These are phyloP conservation scores for Drosophila barbarae DNA, from an alignment of 2,888 invertebrate genomes.

Conservation along the genomic window DNA sequence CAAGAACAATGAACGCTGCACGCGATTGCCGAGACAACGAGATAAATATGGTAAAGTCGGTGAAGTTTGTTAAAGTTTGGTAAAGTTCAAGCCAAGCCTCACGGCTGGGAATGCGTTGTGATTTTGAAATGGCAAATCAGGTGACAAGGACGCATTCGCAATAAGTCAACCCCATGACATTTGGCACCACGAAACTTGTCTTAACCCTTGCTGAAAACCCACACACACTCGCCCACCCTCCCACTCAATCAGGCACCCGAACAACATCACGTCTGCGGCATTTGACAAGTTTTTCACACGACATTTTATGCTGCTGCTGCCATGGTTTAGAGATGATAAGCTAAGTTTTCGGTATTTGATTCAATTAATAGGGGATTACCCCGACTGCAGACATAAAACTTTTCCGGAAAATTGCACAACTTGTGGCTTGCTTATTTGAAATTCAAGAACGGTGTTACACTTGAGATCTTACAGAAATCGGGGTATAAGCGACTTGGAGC, in stretches of 20 bases:
- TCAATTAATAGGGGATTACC: slow-evolving; percentile 38
- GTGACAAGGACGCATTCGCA: slow-evolving; percentile 6
- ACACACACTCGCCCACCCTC: not conserved
- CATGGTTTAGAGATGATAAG: slow-evolving; percentile 29
- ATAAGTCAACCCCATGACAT: slow-evolving; percentile 20
- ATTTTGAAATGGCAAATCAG: slow-evolving; percentile 20
- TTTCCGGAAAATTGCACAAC: slow-evolving; percentile 21
- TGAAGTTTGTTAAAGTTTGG: not conserved
- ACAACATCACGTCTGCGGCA: slow-evolving; percentile 13
- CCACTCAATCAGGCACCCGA: not conserved
- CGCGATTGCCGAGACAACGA: slow-evolving; percentile 8
- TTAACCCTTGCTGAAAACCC: slow-evolving; percentile 7
- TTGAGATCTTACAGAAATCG: not conserved
- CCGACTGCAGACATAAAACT: slow-evolving; percentile 15
- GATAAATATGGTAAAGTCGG: slow-evolving; percentile 11
- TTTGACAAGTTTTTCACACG: slow-evolving; percentile 44
- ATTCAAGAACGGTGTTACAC: slow-evolving; percentile 28
- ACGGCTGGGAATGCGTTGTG: not conserved
- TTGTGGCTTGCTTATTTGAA: slow-evolving; percentile 36
- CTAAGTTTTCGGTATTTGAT: slow-evolving; percentile 39
- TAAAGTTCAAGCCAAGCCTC: not conserved
- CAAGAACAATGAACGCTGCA: slow-evolving; percentile 12
- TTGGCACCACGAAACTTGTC: slow-evolving; percentile 1
- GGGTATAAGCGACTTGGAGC: not conserved
- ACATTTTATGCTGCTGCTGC: slow-evolving; percentile 22